phyloP scores from a whole-genome alignment of 2,797 vertebrate species.

The Acrossocheilus fasciatus region DNA sequence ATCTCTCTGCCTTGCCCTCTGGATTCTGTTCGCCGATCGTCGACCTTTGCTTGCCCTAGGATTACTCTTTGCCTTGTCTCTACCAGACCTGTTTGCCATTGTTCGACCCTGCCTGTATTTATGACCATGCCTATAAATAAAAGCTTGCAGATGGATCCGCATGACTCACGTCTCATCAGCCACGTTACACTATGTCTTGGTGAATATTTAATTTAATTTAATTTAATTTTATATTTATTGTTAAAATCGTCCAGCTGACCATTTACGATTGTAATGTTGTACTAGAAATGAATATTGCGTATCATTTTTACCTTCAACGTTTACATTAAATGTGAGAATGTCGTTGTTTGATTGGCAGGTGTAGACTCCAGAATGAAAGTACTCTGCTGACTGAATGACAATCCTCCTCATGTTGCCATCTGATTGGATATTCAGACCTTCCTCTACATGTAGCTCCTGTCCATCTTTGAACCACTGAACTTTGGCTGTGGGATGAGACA shows the following conservation, averaged over 20 bases:
- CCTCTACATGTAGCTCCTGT: constrained; percentile 65
- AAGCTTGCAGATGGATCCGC: too few species aligned
- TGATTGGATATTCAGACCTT: constrained; percentile 75
- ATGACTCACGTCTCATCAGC: too few species aligned
- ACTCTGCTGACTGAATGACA: constrained; percentile 75
- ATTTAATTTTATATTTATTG: not conserved
- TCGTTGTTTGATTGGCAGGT: constrained; percentile 73
- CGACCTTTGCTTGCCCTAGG: too few species aligned
- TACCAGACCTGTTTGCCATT: too few species aligned
- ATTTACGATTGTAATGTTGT: not conserved
- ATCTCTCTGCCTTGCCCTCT: too few species aligned
- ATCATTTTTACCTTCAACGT: constrained; percentile 70
- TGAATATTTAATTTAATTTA: not conserved
- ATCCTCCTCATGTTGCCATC: constrained; percentile 80
- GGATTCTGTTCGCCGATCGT: too few species aligned
- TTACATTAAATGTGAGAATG: constrained; percentile 73
- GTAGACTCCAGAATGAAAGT: constrained; percentile 75
- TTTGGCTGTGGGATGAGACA: constrained; percentile 71
- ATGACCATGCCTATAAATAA: too few species aligned
- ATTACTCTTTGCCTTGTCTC: too few species aligned
- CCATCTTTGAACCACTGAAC: constrained; percentile 81
- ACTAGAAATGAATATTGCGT: not conserved
- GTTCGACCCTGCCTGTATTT: too few species aligned
- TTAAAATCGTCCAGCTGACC: not conserved
- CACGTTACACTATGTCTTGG: too few species aligned